Percentiles rank a stretch among this genome's conserved stretches.
Conservation (phyloP, 1,140 invertebrate genomes). For the Araneus ventricosus region DNA sequence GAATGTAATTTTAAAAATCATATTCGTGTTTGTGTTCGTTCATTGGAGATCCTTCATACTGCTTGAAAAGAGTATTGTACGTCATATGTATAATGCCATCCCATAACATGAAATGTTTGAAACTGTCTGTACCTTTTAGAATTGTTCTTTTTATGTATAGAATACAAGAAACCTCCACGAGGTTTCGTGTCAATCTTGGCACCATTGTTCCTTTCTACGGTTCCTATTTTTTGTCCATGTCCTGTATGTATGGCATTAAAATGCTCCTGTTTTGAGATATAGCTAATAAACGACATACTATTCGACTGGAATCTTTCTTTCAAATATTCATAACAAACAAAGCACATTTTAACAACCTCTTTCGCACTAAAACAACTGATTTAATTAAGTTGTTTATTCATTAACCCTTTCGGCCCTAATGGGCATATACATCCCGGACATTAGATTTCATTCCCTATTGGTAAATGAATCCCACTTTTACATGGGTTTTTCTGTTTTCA, state of each 20-base stretch:
- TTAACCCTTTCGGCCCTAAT: too few species aligned
- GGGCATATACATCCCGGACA: too few species aligned
- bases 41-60: not conserved
- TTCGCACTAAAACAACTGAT: too few species aligned
- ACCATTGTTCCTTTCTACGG: constrained; percentile 37
- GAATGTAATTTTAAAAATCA: not conserved
- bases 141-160: not conserved
- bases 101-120: constrained; percentile 7
- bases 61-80: not conserved
- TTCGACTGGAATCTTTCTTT: not conserved
- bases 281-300: not conserved
- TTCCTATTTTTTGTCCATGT: constrained; percentile 54
- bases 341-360: too few species aligned
- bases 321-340: not conserved
- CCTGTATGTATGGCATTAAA: constrained; percentile 26
- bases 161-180: not conserved
- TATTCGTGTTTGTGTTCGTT: not conserved
- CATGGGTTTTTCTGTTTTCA: too few species aligned
- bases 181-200: not conserved
- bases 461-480: too few species aligned
- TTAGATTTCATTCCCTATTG: too few species aligned
- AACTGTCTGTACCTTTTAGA: not conserved
- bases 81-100: not conserved
- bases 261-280: constrained; percentile 15
- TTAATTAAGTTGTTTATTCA: too few species aligned